Evolutionary conservation across 92 coral and sea anemone genomes (phyloP).

Genomic region (Porites divaricata): DNA sequence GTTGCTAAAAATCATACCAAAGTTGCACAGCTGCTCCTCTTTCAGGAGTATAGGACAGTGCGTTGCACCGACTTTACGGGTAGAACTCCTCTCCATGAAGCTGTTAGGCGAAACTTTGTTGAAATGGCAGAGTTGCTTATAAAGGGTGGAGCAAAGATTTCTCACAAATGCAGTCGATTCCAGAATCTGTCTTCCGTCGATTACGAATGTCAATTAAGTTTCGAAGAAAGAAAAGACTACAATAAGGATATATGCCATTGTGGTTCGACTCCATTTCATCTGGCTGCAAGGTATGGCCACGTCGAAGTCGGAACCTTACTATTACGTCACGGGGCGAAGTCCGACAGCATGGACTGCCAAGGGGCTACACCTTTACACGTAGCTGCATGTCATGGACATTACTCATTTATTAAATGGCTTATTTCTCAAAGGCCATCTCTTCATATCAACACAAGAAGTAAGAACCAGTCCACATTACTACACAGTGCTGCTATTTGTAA

Average conservation of each 20-base stretch:
- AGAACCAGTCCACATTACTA: slow-evolving; percentile 57
- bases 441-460: slow-evolving; percentile 8
- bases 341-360: slow-evolving; percentile 44
- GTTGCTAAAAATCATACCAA: slow-evolving; percentile 45
- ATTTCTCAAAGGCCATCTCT: not conserved
- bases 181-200: too few relatives aligned
- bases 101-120: slow-evolving; percentile 53
- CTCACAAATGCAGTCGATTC: slow-evolving; percentile 26
- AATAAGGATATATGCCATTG: slow-evolving; percentile 29
- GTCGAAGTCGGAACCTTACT: slow-evolving; percentile 24
- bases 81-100: slow-evolving; percentile 72
- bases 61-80: slow-evolving; percentile 73
- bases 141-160: slow-evolving; percentile 33
- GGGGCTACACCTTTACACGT: slow-evolving; percentile 68
- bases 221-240: too few relatives aligned
- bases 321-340: slow-evolving; percentile 43
- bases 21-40: slow-evolving; percentile 41
- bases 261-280: slow-evolving; percentile 49
- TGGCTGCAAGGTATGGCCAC: slow-evolving; percentile 60
- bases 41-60: slow-evolving; percentile 2
- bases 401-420: slow-evolving; percentile 48
- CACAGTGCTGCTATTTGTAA: slow-evolving; percentile 54
- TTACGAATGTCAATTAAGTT: too few relatives aligned
- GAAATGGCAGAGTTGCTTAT: slow-evolving; percentile 40
- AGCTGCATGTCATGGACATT: slow-evolving; percentile 75